Percentiles rank a stretch among this genome's conserved stretches.
Conservation (phyloP, 2,888 invertebrate species). For the Morpho helenor region DNA sequence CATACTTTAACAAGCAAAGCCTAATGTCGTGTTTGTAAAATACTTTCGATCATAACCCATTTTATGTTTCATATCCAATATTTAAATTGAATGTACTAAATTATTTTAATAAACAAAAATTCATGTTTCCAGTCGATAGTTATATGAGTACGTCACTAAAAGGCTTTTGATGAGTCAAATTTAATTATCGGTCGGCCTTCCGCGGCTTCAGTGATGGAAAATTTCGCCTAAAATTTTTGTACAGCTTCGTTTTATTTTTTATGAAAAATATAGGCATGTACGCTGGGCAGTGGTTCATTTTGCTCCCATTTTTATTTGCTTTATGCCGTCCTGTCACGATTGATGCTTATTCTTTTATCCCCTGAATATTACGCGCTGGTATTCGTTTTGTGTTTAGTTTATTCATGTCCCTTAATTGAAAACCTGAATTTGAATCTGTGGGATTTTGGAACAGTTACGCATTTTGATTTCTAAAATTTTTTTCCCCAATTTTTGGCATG, state of each 20-base stretch:
- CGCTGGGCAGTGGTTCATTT: slow-evolving; percentile 16
- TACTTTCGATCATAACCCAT: no score
- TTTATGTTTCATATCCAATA: not conserved
- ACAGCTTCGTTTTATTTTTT: slow-evolving; percentile 15
- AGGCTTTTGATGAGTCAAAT: slow-evolving; percentile 33
- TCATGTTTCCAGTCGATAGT: slow-evolving; percentile 25
- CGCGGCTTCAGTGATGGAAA: slow-evolving; percentile 27
- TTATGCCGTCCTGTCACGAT: slow-evolving; percentile 17
- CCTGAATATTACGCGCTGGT: slow-evolving; percentile 11
- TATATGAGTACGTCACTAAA: slow-evolving; percentile 33
- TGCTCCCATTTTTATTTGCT: slow-evolving; percentile 14
- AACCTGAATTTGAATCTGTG: slow-evolving; percentile 5
- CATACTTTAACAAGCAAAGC: no score
- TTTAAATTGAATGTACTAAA: not conserved
- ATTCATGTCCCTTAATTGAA: slow-evolving; percentile 15
- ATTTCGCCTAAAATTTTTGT: slow-evolving; percentile 23
- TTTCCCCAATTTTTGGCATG: no score
- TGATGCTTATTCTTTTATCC: slow-evolving; percentile 19
- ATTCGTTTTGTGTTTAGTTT: slow-evolving; percentile 13
- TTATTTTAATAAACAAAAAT: slow-evolving; percentile 4
- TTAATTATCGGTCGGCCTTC: slow-evolving; percentile 32
- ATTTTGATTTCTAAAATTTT: not conserved
- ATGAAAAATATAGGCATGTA: slow-evolving; percentile 11
- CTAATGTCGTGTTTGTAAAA: no score
- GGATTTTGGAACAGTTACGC: slow-evolving; percentile 1